Evolutionary conservation across 2,113 vertebrate species (phyloP), one percentile per base, ranked within the genome.

Genomic region (Larimichthys crocea): DNA sequence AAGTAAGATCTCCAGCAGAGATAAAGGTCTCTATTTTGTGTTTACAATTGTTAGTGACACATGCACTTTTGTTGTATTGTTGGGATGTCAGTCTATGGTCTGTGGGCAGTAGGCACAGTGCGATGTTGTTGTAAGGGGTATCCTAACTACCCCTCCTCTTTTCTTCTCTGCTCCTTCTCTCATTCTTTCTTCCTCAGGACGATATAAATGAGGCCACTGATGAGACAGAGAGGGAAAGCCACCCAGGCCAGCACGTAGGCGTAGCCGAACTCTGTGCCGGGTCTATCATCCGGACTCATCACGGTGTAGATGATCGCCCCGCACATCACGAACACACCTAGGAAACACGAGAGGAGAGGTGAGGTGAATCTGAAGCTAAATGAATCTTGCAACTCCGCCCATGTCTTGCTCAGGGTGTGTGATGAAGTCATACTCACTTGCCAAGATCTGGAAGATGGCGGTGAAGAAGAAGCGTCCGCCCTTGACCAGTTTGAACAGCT

Each of bases 321-420:
- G 0, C 96, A 98, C 97, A 99, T 98, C 92, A 99, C 98, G 0
- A 98, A 99, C 56, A 99, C 93, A 88, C 97, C 98, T 99, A 6
- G 19, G 20, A 29, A 24, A 19, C 22, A 29, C 5, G 22, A 60
- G 9, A 81, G 52, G 80, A 48, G 40, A 66, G 40, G 42, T 66
- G 42, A 74, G 35, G 50, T 11, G 29, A 40, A 59, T 74, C 31
- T 53, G 52, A 70, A 1, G 40, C 9, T 9, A 2, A n/a, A 62
- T 46, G 77, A 40, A 81, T 52, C 15, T 84, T 68, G 78, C 49
- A 0, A 22, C 85, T 72, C 70, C 84, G 35, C 78, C 82, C 74
- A 46, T 1, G 42, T 31, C 67, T 35, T 64, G 73, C 20, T 65
- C 44, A 4, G 87, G 91, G 83, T 35, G 83, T 5, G 31, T 11